Evolutionary conservation across 2,113 vertebrate genomes (phyloP).

Genomic region (Sapayoa aenigma): DNA sequence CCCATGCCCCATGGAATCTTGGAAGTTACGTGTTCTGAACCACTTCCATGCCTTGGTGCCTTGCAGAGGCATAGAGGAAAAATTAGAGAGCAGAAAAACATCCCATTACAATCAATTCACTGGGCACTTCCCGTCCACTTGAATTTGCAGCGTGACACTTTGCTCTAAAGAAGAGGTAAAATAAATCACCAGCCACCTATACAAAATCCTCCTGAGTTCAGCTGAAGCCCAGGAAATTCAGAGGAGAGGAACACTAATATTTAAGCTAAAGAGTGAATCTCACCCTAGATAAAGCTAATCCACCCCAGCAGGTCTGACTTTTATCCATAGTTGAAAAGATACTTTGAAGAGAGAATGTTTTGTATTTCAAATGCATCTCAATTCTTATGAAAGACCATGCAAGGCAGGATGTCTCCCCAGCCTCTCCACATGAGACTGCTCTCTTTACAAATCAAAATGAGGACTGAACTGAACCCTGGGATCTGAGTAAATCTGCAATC

Average conservation of each 20-base stretch:
- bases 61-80: neutral
- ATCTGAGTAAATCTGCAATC: neutral
- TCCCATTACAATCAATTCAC: neutral
- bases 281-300: conserved; percentile 20
- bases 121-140: neutral
- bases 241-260: neutral
- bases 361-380: conserved; percentile 1
- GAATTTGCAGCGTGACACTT: neutral
- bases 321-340: neutral
- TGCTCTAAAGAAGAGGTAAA: neutral
- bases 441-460: neutral
- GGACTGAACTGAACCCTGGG: neutral
- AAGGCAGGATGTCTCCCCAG: neutral
- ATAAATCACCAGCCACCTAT: neutral
- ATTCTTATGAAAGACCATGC: neutral
- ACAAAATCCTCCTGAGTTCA: neutral
- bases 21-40: neutral
- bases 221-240: neutral
- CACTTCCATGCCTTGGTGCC: neutral
- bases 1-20: neutral
- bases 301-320: neutral
- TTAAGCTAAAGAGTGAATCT: neutral
- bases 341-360: conserved; percentile 8
- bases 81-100: neutral
- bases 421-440: neutral